Percentiles rank a stretch among this genome's conserved stretches.
Evolutionary conservation across 1,140 invertebrate species (phyloP).

Genomic region (Brachionus koreanus): DNA sequence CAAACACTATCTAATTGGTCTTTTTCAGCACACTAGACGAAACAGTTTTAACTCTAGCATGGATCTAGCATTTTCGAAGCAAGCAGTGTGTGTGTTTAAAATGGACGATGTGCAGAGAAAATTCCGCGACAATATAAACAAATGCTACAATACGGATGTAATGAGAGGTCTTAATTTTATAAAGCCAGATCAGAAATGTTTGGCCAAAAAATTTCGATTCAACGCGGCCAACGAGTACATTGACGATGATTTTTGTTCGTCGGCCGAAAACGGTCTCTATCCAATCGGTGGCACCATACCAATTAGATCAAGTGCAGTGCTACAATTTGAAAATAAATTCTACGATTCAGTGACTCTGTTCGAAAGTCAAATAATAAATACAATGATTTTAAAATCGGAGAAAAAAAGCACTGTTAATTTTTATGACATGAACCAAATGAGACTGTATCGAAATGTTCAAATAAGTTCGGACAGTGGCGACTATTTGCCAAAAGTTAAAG

Average conservation of each 20-base stretch:
- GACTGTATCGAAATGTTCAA: not conserved
- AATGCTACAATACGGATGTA: slow-evolving; percentile 9
- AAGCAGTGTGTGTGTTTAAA: not conserved
- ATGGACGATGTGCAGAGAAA: not conserved
- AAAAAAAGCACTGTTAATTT: not conserved
- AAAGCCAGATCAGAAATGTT: slow-evolving; percentile 30
- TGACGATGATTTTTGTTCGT: slow-evolving; percentile 42
- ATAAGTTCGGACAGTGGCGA: not conserved
- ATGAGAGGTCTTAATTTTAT: slow-evolving; percentile 43
- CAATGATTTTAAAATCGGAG: not conserved
- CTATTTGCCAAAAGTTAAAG: not conserved
- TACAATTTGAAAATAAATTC: not conserved
- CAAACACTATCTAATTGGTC: not conserved
- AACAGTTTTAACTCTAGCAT: slow-evolving; percentile 5
- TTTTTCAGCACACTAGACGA: not conserved
- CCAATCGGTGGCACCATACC: slow-evolving; percentile 12
- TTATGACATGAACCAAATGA: not conserved
- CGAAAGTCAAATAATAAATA: not conserved
- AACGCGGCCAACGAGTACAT: not conserved
- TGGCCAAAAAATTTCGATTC: not conserved
- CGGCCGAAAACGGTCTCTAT: slow-evolving; percentile 14
- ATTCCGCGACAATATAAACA: slow-evolving; percentile 1
- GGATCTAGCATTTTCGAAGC: not conserved
- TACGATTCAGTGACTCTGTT: not conserved
- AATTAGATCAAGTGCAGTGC: not conserved